Conservation (phyloP, 1,140 invertebrate genomes). For the Penaeus indicus region DNA sequence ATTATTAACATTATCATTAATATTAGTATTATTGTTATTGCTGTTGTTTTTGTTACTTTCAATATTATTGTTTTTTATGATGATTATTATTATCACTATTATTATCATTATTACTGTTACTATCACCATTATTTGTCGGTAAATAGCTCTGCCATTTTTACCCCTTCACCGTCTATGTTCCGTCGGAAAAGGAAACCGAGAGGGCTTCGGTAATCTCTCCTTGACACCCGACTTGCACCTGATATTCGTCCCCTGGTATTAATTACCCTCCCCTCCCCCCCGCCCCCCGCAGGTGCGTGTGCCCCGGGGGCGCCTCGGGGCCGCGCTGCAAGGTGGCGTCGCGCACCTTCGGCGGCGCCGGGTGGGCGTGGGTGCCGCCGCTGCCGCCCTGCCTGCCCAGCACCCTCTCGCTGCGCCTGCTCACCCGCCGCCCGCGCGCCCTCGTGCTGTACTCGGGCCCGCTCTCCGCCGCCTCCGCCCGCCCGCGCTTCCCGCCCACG, state of each 20-base stretch:
- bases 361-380: constrained; percentile 96
- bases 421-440: constrained; percentile 89
- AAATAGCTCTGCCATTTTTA: too few relatives aligned
- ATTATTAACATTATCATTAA: too few relatives aligned
- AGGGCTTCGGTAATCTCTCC: not conserved
- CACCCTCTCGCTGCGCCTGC: constrained; percentile 94
- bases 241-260: not conserved
- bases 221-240: not conserved
- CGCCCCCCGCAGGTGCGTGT: constrained; percentile 79
- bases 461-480: constrained; percentile 86
- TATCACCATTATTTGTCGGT: too few relatives aligned
- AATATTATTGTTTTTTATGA: too few relatives aligned
- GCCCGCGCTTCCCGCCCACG: constrained; percentile 71
- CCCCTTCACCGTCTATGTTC: too few relatives aligned
- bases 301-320: constrained; percentile 90
- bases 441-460: constrained; percentile 95
- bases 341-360: constrained; percentile 89
- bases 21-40: too few relatives aligned
- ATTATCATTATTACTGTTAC: too few relatives aligned
- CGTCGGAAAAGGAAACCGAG: too few relatives aligned
- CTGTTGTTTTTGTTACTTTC: too few relatives aligned
- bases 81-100: too few relatives aligned
- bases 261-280: not conserved
- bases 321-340: constrained; percentile 95
- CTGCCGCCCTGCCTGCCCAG: constrained; percentile 96